Base-by-base conservation (phyloP, 2,888 invertebrate species). In the Abrostola tripartita region DNA sequence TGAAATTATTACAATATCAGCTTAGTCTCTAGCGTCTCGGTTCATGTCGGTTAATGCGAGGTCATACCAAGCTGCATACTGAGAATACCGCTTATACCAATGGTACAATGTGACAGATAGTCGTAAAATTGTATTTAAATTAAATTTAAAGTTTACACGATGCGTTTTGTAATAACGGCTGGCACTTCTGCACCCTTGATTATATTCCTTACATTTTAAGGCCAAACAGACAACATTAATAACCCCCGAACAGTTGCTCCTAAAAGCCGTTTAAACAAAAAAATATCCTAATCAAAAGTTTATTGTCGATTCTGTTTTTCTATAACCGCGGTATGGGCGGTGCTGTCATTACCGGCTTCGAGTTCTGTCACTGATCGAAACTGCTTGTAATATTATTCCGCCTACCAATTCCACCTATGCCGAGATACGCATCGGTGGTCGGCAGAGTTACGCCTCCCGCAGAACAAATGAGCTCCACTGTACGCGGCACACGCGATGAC, bases 371-470 rank as follows among this genome's bases (percentile, higher is more conserved):
- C 44, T 47, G 44, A 24, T 14, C 44, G 44, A 47, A 47, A 47
- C 44, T 47, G 44, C 44, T 24, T 24, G 44, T 47, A 47, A 37
- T 35, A 10, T 35, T 12, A 54, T 42, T 36, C 42, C 41, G 36
- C 41, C 41, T 41, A 54, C 42, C 41, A 54, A 54, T 41, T 54
- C 54, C 36, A n/a, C n/a, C n/a, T 14, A 35, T 6, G 10, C n/a
- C 6, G 36, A 42, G 44, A 47, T 47, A 47, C 44, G 44, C 14
- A 47, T 47, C 44, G 44, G 44, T 47, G 44, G 44, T 47, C 44
- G 44, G 24, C 5, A 6, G 24, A 24, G 44, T 47, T 47, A 47
- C 44, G 44, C 44, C 44, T 47, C 44, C 9, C 24, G 14, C 14
- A 47, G 14, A 47, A 47, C 44, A 47, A 47, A 24, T 47, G 44